Evolutionary conservation across 1,140 invertebrate species (phyloP), one percentile per base, ranked within the genome.

Genomic region (Penaeus japonicus): DNA sequence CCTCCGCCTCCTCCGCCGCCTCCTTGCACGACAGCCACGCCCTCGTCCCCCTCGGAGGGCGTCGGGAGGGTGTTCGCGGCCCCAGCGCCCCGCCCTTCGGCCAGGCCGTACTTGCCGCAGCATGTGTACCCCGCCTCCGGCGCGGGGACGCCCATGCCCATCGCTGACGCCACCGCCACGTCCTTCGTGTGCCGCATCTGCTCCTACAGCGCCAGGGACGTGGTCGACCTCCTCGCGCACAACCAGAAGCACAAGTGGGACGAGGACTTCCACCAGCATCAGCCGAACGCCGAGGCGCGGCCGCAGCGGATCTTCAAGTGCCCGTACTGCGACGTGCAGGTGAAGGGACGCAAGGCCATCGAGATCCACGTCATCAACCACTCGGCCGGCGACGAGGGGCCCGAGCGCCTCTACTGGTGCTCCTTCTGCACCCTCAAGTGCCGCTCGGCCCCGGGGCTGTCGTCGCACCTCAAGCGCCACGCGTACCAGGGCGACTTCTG

Each of bases 341-440:
- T 54, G 27, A 88, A 88, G 24, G 86, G 86, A 20, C 62, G 86
- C 17, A 39, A 35, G 30, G 80, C 79, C 79, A 83, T 88, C 27
- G 79, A 88, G 32, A 88, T 82, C 54, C 86, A 88, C 35, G 80
- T 88, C 12, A 73, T 88, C 24, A 82, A 54, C 57, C 86, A 88
- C 80, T 82, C 78, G 7, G 59, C 53, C 18, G 86, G 85, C 12
- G 65, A 75, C 57, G 79, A 82, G 54, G 80, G 80, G 22, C 59
- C 35, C 22, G 86, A 88, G 3, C 86, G 86, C 12, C 80, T 82
- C 2, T 88, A 82, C 70, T 88, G 79, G 79, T 88, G 86, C 62
- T 83, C 86, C 65, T 88, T 88, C 79, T 88, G 86, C 54, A 88
- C 86, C 62, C 70, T 88, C 12, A 82, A 83, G 86, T 88, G 86